Percentiles rank a stretch among this genome's conserved stretches.
These are phyloP conservation scores for Halichondria panicea DNA, from an alignment of 37 sponge, comb jelly and placozoan species.

Conservation along the genomic window DNA sequence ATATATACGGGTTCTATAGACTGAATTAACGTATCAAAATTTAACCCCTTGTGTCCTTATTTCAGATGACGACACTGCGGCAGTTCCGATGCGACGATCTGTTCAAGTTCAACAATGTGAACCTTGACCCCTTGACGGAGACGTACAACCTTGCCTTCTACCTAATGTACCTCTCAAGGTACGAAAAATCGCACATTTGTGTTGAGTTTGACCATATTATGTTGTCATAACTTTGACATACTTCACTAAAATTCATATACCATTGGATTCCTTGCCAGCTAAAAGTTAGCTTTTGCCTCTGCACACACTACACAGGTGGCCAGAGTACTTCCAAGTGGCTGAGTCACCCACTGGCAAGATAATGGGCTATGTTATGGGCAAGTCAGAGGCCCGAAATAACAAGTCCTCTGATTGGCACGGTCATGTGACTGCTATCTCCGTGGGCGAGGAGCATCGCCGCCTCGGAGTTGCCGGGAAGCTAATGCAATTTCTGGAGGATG, in stretches of 20 bases:
- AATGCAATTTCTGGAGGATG: conserved; percentile 84
- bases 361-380: conserved; percentile 97
- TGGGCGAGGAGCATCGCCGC: conserved; percentile 81
- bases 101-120: conserved; percentile 82
- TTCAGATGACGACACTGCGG: conserved; percentile 84
- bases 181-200: not conserved
- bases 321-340: conserved; percentile 88
- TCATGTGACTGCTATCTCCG: conserved; percentile 96
- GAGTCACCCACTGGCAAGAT: conserved; percentile 91
- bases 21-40: no score
- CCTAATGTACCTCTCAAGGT: conserved; percentile 73
- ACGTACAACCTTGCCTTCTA: conserved; percentile 91
- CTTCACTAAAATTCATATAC: conserved; percentile 8
- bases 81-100: conserved; percentile 86
- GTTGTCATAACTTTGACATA: not conserved
- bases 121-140: conserved; percentile 94
- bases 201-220: not conserved
- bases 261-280: no score
- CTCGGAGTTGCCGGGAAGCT: conserved; percentile 90
- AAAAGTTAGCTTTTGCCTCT: no score
- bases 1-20: no score
- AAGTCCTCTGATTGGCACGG: conserved; percentile 92
- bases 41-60: no score
- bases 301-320: conserved; percentile 60
- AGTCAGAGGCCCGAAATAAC: conserved; percentile 72